Conservation (phyloP, 1,140 invertebrate genomes). For the Panonychus citri region DNA sequence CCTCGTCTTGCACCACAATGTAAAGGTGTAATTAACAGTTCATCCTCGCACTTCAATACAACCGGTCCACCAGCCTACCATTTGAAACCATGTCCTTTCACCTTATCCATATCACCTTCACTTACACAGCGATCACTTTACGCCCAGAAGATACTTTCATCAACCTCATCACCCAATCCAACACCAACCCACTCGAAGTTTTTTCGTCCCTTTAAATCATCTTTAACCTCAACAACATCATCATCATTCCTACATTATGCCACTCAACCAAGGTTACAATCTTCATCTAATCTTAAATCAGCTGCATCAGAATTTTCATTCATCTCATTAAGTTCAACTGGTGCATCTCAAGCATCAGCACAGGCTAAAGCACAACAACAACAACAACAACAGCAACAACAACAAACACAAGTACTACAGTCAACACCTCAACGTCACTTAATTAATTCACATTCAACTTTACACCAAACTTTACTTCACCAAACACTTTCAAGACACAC, state of each 20-base stretch:
- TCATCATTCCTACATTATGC: not conserved
- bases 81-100: conserved; percentile 6
- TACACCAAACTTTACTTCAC: no score
- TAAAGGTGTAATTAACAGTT: not conserved
- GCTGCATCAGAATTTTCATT: conserved; percentile 15
- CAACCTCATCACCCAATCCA: conserved; percentile 8
- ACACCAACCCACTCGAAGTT: not conserved
- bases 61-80: not conserved
- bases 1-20: conserved; percentile 1
- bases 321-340: conserved; percentile 5
- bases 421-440: no score
- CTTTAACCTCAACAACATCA: not conserved
- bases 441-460: no score
- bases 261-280: not conserved
- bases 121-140: conserved; percentile 14
- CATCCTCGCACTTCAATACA: not conserved
- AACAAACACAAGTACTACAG: no score
- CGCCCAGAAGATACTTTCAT: conserved; percentile 14
- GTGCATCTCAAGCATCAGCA: not conserved
- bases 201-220: not conserved
- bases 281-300: conserved; percentile 6
- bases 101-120: conserved; percentile 11
- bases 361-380: no score
- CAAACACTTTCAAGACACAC: no score
- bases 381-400: no score